Base-by-base conservation (phyloP, 2,113 vertebrate genomes). In the Galeopterus variegatus region DNA sequence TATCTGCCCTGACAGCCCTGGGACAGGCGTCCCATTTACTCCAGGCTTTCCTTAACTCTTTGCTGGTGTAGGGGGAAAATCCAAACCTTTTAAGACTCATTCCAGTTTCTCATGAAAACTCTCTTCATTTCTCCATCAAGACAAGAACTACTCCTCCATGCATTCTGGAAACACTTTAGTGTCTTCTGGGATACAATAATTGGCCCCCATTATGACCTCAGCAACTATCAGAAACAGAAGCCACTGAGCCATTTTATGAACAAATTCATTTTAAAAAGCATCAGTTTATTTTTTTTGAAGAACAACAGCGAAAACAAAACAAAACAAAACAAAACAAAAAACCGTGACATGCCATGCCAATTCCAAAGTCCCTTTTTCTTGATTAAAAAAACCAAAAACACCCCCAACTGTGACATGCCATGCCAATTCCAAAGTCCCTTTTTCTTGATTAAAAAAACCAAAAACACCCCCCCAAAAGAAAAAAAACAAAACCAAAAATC, bases 11-110 rank as follows among this genome's bases (percentile, higher is more conserved):
- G 70, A 92, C 28, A 95, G 80, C n/a, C 77, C 56, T 11, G 19
- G 62, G 93, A 95, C 45, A 95, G 18, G 31, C 64, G 54, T 28
- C 96, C 87, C 81, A 88, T 72, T 96, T 77, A 72, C 13, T 93
- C 62, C 60, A 8, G 18, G 58, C 60, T 65, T 93, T 87, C 67
- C 33, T 96, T 94, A 97, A 95, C 1, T 15, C 60, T 28, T 88
- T 48, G 1, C 28, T 45, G 45, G 69, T 17, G 41, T 54, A 79
- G 33, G 0, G 91, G 83, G 50, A 96, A 95, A 97, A 62, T 9
- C 3, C 9, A 91, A 73, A 2, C 12, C n/a, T 94, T 82, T 73
- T 33, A 45, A 85, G 54, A 88, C 64, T 86, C 60, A 80, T 21
- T 31, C 79, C 58, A 50, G 9, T 77, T 81, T 45, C 92, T 41